Conservation (phyloP, 1,140 invertebrate species). For the Drosophila sproati region DNA sequence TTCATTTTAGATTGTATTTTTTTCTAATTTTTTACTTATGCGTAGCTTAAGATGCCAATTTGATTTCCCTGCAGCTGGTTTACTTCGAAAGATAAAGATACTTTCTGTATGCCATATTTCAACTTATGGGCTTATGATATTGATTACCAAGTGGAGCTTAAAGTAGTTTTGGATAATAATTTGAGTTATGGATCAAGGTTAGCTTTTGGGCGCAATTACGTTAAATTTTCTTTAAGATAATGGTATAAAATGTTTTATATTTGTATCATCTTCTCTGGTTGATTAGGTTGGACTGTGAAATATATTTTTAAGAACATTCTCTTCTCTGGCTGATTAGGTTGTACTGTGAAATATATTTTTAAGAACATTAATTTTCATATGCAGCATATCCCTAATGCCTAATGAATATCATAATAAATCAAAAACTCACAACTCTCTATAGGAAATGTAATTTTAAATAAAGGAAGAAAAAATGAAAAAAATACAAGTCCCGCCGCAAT, state of each 20-base stretch:
- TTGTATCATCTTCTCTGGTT: no score
- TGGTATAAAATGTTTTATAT: no score
- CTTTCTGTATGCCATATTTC: no score
- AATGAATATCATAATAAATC: slow-evolving; percentile 74
- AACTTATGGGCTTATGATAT: no score
- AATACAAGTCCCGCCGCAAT: slow-evolving; percentile 21
- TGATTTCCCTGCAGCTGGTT: slow-evolving; percentile 15
- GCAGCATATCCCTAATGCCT: slow-evolving; percentile 30
- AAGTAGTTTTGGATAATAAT: no score
- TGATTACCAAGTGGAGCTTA: no score
- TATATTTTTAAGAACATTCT: not conserved
- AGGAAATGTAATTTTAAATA: slow-evolving; percentile 46
- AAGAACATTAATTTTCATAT: slow-evolving; percentile 2
- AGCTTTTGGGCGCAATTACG: no score
- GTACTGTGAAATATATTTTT: not conserved
- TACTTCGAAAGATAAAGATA: not conserved
- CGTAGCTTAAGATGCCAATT: slow-evolving; percentile 41
- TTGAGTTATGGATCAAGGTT: no score
- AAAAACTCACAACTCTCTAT: slow-evolving; percentile 52
- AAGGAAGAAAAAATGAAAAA: slow-evolving; percentile 2
- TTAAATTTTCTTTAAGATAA: no score
- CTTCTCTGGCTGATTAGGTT: no score
- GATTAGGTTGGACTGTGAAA: not conserved
- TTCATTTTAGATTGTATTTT: slow-evolving; percentile 66
- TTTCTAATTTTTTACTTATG: not conserved